These are phyloP conservation scores for Phrynosoma platyrhinos DNA, from an alignment of 2,113 vertebrate genomes.

Conservation along the genomic window DNA sequence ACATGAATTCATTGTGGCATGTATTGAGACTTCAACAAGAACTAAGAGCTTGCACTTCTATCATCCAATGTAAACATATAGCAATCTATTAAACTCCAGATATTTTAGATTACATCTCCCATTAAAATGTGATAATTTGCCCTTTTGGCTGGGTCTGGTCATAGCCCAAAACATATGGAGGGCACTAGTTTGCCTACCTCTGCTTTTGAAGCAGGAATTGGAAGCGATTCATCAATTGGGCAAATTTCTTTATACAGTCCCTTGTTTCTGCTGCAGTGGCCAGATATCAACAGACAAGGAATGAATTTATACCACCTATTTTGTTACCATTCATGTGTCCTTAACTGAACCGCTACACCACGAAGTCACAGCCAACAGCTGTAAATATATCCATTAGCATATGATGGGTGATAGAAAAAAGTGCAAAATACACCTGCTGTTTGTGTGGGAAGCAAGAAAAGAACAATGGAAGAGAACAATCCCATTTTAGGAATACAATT, in stretches of 20 bases:
- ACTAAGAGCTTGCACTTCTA: too few relatives aligned
- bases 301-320: background rate
- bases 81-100: too few relatives aligned
- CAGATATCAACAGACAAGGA: background rate
- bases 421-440: conserved; percentile 49
- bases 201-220: background rate
- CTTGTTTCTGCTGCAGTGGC: background rate
- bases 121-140: too few relatives aligned
- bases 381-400: conserved; percentile 65
- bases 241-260: too few relatives aligned
- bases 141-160: too few relatives aligned
- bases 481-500: conserved; percentile 56
- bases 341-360: conserved; percentile 14
- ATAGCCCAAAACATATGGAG: background rate
- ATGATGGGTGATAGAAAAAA: conserved; percentile 33
- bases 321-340: conserved; percentile 13
- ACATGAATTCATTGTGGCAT: too few relatives aligned
- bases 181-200: background rate
- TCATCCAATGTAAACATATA: too few relatives aligned
- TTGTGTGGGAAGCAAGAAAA: background rate
- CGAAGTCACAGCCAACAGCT: conserved; percentile 47
- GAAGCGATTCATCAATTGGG: background rate
- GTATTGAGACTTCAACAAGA: too few relatives aligned
- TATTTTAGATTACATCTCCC: too few relatives aligned
- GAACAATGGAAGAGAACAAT: conserved; percentile 14